Evolutionary conservation across 2,113 vertebrate species (phyloP).

Genomic region (Strigops habroptila): DNA sequence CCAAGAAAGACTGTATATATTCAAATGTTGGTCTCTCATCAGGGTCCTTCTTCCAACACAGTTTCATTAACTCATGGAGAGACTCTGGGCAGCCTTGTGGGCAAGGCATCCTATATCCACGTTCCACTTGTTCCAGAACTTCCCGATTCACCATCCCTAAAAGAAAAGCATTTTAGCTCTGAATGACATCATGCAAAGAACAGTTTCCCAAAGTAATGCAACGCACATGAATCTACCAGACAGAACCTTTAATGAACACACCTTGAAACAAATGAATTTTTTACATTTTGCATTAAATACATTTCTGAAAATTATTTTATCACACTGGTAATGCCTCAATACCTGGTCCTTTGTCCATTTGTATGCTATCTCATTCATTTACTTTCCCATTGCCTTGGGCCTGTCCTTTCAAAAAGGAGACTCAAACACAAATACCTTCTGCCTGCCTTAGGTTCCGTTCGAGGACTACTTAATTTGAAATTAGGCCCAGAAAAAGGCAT

Average conservation of each 20-base stretch:
- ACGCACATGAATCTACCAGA: background rate
- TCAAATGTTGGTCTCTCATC: slow-evolving; percentile 97
- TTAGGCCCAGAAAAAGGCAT: background rate
- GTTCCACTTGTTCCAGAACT: slow-evolving; percentile 93
- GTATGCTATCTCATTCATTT: background rate
- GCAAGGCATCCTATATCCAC: slow-evolving; percentile 94
- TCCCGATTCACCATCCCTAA: slow-evolving; percentile 95
- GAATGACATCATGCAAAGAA: background rate
- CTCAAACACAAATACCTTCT: background rate
- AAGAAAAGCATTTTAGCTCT: background rate
- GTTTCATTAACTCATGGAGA: slow-evolving; percentile 93
- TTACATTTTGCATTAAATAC: background rate
- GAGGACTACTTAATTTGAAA: background rate
- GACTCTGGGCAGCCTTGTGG: slow-evolving; percentile 94
- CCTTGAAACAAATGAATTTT: background rate
- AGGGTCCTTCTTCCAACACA: slow-evolving; percentile 95
- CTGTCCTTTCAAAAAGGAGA: background rate
- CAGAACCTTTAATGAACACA: fast-evolving
- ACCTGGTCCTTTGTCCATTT: background rate
- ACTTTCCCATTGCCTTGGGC: background rate
- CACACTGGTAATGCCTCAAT: background rate
- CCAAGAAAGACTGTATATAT: slow-evolving; percentile 94
- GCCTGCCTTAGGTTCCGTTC: background rate
- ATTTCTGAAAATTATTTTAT: background rate
- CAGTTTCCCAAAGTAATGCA: background rate